These are phyloP conservation scores for Pseudanteris insignis DNA, from an alignment of 2,888 invertebrate genomes.

Conservation along the genomic window DNA sequence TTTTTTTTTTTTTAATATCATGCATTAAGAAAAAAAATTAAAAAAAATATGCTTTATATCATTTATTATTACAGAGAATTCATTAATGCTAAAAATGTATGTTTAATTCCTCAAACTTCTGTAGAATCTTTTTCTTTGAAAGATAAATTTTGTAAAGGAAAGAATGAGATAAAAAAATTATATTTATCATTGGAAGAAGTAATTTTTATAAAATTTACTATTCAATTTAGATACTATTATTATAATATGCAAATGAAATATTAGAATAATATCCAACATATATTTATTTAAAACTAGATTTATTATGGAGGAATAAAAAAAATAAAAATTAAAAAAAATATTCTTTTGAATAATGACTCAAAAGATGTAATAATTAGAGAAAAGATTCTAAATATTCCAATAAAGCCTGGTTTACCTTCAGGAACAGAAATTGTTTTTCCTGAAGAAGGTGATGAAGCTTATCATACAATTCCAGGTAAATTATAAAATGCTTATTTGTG, in stretches of 20 bases:
- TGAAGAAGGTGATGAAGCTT: constrained; percentile 83
- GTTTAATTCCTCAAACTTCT: constrained; percentile 65
- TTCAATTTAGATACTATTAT: no score
- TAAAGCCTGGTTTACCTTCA: constrained; percentile 78
- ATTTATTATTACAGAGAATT: constrained; percentile 71
- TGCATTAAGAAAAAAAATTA: no score
- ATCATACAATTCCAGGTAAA: constrained; percentile 74
- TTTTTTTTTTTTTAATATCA: no score
- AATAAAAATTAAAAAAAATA: constrained; percentile 81
- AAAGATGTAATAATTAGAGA: constrained; percentile 74
- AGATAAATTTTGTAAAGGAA: constrained; percentile 74
- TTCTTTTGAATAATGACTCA: constrained; percentile 74
- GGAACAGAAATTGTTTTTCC: constrained; percentile 79
- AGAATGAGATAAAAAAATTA: constrained; percentile 70
- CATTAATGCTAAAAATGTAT: constrained; percentile 85
- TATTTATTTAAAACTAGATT: constrained; percentile 58
- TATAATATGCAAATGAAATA: no score
- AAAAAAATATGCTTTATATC: no score
- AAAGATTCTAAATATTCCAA: constrained; percentile 78
- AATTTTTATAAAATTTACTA: no score
- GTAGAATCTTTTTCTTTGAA: no score
- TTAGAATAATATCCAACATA: no score
- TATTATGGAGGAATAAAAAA: constrained; percentile 82
- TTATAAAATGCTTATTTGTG: no score
- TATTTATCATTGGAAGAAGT: constrained; percentile 73